These are phyloP conservation scores for Nebria ingens DNA, from an alignment of 1,140 invertebrate genomes.

Conservation along the genomic window DNA sequence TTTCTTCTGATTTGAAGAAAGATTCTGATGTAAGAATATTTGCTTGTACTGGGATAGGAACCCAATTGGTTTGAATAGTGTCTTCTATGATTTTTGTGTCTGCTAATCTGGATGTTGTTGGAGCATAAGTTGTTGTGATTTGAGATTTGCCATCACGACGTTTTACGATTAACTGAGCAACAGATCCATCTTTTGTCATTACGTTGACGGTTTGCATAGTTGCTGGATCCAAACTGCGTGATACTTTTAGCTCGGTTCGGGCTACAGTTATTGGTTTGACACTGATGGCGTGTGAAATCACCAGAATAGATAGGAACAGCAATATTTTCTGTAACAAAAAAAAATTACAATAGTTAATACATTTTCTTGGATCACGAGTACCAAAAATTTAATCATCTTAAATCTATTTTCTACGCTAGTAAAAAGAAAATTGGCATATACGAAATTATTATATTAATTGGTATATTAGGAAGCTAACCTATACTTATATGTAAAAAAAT, in stretches of 20 bases:
- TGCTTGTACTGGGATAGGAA: neutral
- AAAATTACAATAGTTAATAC: neutral
- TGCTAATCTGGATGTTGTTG: neutral
- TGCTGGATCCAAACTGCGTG: conserved; percentile 61
- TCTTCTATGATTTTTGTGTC: neutral
- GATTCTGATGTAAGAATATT: neutral
- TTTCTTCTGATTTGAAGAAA: neutral
- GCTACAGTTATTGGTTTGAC: conserved; percentile 35
- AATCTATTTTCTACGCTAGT: too few relatives aligned
- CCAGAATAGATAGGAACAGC: neutral
- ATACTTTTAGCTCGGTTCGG: conserved; percentile 64
- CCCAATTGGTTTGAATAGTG: neutral
- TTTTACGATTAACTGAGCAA: conserved; percentile 67
- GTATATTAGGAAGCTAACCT: too few relatives aligned
- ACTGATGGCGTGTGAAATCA: neutral
- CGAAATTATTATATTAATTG: too few relatives aligned
- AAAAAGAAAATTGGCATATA: too few relatives aligned
- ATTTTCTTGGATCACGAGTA: too few relatives aligned
- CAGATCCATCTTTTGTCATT: conserved; percentile 56
- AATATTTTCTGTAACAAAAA: neutral
- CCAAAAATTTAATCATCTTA: too few relatives aligned
- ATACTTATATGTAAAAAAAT: too few relatives aligned
- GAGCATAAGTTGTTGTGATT: neutral
- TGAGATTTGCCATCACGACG: conserved; percentile 42
- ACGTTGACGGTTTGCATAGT: conserved; percentile 65